Evolutionary conservation across 1,140 invertebrate species (phyloP), one percentile per base, ranked within the genome.

Genomic region (Daktulosphaira vitifoliae): DNA sequence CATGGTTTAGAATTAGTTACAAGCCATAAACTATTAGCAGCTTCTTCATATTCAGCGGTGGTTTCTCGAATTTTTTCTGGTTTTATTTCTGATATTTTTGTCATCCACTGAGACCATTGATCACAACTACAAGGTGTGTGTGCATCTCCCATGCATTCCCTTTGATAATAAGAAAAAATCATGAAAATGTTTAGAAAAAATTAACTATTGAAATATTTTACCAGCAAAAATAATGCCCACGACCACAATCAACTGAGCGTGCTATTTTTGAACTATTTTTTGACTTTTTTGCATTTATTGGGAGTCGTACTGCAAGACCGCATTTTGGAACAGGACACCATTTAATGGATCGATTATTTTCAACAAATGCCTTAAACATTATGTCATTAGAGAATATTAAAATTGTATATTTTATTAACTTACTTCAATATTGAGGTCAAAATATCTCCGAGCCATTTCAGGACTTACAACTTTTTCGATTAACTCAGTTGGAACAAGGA

Each of bases 181-280:
- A 23, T 33, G 0, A 54, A 37, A 49, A 38, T 22, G 16, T 5
- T 37, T 20, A 48, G 8, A 16, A 22, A 37, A 20, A 42, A 26
- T 54, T 22, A 39, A 39, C 15, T 39, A 15, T n/a, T 13, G 5
- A 13, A 23, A 59, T 18, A 62, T 74, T 76, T 68, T 77, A 84
- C 84, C 85, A 87, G 71, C 85, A 87, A 73, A 87, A 87, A 72
- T 83, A 84, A 73, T 87, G 85, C 20, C 83, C 82, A 72, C 81
- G 82, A 13, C 84, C 84, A 74, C 85, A 87, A 72, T 87, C 84
- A n/a, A 87, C 85, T 23, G 84, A 81, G 68, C 83, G 80, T 3
- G 84, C 85, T 11, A 80, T 81, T 18, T 71, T 68, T 6, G 71
- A 70, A 16, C 69, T 68, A 53, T 70, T 65, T 73, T 74, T 65